phyloP scores from a whole-genome alignment of 2,888 invertebrate genomes.

The Morpho achilles region DNA sequence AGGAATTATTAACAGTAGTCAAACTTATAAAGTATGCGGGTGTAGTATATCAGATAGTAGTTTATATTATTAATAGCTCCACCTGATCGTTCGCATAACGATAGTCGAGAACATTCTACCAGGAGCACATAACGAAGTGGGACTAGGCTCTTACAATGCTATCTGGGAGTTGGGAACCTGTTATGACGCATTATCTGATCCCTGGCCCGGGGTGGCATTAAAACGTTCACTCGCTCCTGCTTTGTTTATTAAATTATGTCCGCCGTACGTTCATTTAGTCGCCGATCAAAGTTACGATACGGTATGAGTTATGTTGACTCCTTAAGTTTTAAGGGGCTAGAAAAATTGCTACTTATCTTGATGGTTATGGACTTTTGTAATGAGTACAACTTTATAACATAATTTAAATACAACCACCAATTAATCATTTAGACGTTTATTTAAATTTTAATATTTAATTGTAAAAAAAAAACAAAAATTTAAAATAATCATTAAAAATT shows the following conservation, averaged over 20 bases:
- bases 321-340: constrained; percentile 54
- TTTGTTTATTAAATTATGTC: constrained; percentile 80
- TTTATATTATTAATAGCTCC: constrained; percentile 66
- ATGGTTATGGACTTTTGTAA: constrained; percentile 36
- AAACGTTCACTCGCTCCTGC: constrained; percentile 48
- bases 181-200: constrained; percentile 76
- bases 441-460: too few relatives aligned
- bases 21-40: constrained; percentile 24
- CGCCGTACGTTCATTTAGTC: constrained; percentile 74
- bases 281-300: constrained; percentile 69
- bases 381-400: constrained; percentile 4
- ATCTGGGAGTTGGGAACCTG: constrained; percentile 70
- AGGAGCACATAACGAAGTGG: constrained; percentile 71
- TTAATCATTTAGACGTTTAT: too few relatives aligned
- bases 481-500: too few relatives aligned
- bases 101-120: constrained; percentile 59
- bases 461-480: too few relatives aligned
- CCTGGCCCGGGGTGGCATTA: constrained; percentile 63
- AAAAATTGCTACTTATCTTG: constrained; percentile 54
- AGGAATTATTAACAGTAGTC: constrained; percentile 4
- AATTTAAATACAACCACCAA: not conserved
- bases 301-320: constrained; percentile 67
- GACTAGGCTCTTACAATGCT: constrained; percentile 73
- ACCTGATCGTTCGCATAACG: constrained; percentile 60
- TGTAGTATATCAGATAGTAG: constrained; percentile 56